These are phyloP conservation scores for Drosophila quadrilineata DNA, from an alignment of 1,140 invertebrate species.

Conservation along the genomic window DNA sequence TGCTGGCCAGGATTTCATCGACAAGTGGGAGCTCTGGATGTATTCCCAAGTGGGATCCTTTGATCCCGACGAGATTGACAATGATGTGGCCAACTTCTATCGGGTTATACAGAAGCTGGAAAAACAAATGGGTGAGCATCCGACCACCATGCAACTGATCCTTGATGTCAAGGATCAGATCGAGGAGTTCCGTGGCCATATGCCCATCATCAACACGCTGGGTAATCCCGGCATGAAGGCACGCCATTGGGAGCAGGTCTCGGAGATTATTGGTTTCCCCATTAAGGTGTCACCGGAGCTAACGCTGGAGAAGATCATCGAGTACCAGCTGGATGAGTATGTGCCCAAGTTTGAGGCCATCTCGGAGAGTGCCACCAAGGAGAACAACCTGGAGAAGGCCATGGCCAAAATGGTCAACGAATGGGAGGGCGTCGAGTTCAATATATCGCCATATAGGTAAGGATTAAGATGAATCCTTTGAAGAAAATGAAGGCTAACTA, in stretches of 20 bases:
- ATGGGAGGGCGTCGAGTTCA: slow-evolving; percentile 94
- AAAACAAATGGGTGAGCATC: slow-evolving; percentile 90
- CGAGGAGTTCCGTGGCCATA: slow-evolving; percentile 94
- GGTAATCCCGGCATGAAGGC: slow-evolving; percentile 97
- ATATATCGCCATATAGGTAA: slow-evolving; percentile 78
- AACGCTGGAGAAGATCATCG: slow-evolving; percentile 94
- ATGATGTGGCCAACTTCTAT: slow-evolving; percentile 90
- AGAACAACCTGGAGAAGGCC: slow-evolving; percentile 95
- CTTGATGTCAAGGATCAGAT: slow-evolving; percentile 85
- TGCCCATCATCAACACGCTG: slow-evolving; percentile 94
- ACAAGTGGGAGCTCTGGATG: slow-evolving; percentile 92
- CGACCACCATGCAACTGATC: slow-evolving; percentile 85
- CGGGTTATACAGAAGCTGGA: slow-evolving; percentile 93
- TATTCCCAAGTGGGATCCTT: slow-evolving; percentile 90
- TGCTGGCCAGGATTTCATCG: slow-evolving; percentile 91
- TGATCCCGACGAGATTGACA: slow-evolving; percentile 94
- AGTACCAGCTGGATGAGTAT: slow-evolving; percentile 95
- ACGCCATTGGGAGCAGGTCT: slow-evolving; percentile 97
- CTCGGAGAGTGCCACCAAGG: slow-evolving; percentile 97
- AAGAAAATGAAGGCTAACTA: too few species aligned
- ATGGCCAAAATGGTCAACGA: slow-evolving; percentile 95
- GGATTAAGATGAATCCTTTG: neutral
- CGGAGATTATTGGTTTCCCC: slow-evolving; percentile 96
- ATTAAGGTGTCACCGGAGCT: slow-evolving; percentile 92
- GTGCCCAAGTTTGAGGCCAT: slow-evolving; percentile 95